A percentile compares a stretch with the other conserved stretches of the same genome.
Conservation (phyloP, 2,797 vertebrate species). For the Glyptemys insculpta region DNA sequence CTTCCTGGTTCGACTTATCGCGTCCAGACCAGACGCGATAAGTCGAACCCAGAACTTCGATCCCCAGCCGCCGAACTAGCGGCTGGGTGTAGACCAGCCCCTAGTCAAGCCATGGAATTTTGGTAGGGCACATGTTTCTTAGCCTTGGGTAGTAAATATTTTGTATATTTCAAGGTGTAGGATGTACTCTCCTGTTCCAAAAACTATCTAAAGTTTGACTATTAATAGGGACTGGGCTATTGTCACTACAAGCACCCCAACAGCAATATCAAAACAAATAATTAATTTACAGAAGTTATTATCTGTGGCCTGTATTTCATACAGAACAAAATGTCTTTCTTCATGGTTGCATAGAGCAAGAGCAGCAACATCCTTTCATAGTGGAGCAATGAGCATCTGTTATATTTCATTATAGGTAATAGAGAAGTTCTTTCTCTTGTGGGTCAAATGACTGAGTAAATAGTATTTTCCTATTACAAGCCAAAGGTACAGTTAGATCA, state of each 20-base stretch:
- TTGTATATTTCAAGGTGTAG: not conserved
- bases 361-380: not conserved
- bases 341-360: not conserved
- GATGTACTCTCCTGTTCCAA: not conserved
- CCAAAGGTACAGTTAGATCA: not conserved
- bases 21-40: too few species aligned
- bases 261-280: not conserved
- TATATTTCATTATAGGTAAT: not conserved
- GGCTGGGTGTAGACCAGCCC: too few species aligned
- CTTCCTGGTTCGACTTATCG: too few species aligned
- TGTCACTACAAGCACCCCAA: not conserved
- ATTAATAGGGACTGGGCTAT: not conserved
- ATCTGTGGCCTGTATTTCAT: not conserved
- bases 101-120: not conserved
- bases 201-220: not conserved
- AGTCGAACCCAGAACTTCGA: too few species aligned
- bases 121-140: not conserved
- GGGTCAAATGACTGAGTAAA: not conserved
- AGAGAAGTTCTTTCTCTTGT: not conserved
- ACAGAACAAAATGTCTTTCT: not conserved
- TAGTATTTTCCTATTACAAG: not conserved
- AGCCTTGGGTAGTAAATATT: not conserved
- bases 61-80: too few species aligned
- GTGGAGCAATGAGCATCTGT: not conserved
- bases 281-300: not conserved